Evolutionary conservation across 2,797 vertebrate genomes (phyloP), one percentile per base, ranked within the genome.

Genomic region (Sylvilagus floridanus): DNA sequence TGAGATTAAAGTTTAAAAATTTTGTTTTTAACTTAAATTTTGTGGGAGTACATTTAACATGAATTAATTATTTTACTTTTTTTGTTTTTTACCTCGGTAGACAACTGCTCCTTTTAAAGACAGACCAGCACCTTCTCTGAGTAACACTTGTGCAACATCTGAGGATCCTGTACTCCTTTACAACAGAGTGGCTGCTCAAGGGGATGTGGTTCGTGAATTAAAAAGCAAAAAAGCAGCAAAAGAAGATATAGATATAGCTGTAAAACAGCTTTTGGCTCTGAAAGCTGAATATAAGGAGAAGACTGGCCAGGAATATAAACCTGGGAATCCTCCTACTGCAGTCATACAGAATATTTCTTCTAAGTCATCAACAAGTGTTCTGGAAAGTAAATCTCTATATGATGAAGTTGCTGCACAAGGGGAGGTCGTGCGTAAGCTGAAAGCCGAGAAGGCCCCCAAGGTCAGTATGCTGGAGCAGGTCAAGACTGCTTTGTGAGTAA

Each of bases 301-400:
- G 91, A 99, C 98, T 0, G 99, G 99, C 19, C 99, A 99, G 96
- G 99, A 99, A 0, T 99, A 99, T 96, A 99, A 99, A 85, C 99
- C 99, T 66, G 98, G 98, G 84, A 98, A 91, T 95, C 97, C 98
- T 88, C 97, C 98, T 13, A 30, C 86, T 3, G 35, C 79, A 6
- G 60, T n/a, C 32, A 66, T 60, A 26, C 97, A 81, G 32, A 68
- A 4, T 8, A 2, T 97, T 92, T 73, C 98, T 92, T 0, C 96
- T 91, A 82, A 96, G 65, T 65, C 81, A 21, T 79, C 47, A 71
- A 82, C 92, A 71, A 88, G 95, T 95, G 4, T 22, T 24, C 5
- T 91, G 93, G 98, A 97, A 94, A 79, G 88, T 96, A 97, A 96
- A 66, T 95, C 97, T 69, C 97, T 99, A 16, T 98, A 99, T 47